These are phyloP conservation scores for Actinernus sp. DNA, from an alignment of 92 coral and sea anemone genomes.

Conservation along the genomic window DNA sequence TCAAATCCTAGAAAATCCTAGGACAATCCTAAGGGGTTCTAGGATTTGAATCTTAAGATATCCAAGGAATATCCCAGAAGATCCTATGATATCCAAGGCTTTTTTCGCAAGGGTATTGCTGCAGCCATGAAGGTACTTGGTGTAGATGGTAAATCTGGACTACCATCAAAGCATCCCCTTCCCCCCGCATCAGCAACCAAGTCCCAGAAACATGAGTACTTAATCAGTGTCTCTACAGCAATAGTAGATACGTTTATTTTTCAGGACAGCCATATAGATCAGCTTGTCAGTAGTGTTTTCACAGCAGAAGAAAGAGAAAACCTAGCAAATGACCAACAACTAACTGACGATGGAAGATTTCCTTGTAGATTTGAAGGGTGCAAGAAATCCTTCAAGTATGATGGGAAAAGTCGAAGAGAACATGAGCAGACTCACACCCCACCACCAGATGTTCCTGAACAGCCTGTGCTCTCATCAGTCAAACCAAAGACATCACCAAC, in stretches of 20 bases:
- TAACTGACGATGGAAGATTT: constrained; percentile 58
- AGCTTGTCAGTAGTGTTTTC: constrained; percentile 20
- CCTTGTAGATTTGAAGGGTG: constrained; percentile 72
- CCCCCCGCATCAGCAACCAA: constrained; percentile 21
- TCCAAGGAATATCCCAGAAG: too few species aligned
- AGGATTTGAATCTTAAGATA: too few species aligned
- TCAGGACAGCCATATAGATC: constrained; percentile 14
- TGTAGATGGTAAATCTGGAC: constrained; percentile 33
- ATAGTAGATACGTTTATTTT: constrained; percentile 57
- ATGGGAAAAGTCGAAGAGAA: constrained; percentile 56
- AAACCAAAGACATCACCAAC: constrained; percentile 1
- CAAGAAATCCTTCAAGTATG: too few species aligned
- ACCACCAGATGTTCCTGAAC: constrained; percentile 33
- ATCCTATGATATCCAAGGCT: too few species aligned
- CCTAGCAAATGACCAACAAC: constrained; percentile 11
- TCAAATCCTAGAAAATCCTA: too few species aligned
- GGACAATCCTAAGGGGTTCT: too few species aligned
- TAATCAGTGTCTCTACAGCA: constrained; percentile 25
- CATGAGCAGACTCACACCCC: constrained; percentile 70
- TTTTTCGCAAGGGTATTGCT: too few species aligned
- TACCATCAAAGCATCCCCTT: constrained; percentile 38
- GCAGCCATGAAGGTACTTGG: constrained; percentile 65
- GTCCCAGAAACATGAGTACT: constrained; percentile 37
- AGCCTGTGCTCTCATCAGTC: not conserved
- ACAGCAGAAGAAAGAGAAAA: constrained; percentile 46